phyloP scores from a whole-genome alignment of 2,888 invertebrate genomes.

The Eupeodes luniger region DNA sequence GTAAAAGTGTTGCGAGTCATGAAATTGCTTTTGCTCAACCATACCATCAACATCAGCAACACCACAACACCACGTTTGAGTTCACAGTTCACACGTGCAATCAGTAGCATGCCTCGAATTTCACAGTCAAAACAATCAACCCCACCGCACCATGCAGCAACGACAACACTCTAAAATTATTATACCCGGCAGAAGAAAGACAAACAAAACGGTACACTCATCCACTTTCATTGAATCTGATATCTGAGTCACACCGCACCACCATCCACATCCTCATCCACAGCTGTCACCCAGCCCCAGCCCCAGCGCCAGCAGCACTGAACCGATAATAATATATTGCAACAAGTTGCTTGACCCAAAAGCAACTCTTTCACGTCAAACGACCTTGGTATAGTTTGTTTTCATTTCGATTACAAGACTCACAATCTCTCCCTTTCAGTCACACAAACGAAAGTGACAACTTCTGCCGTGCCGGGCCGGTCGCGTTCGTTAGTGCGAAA shows the following conservation, averaged over 20 bases:
- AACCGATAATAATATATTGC: slow-evolving; percentile 29
- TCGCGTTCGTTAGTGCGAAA: too few relatives aligned
- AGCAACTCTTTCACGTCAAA: slow-evolving; percentile 29
- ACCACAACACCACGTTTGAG: neutral
- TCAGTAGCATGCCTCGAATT: slow-evolving; percentile 16
- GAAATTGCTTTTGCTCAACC: slow-evolving; percentile 42
- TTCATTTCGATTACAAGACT: slow-evolving; percentile 10
- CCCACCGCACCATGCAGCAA: slow-evolving; percentile 48
- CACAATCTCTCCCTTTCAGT: slow-evolving; percentile 35
- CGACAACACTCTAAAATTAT: slow-evolving; percentile 25
- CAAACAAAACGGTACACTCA: neutral
- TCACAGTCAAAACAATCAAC: slow-evolving; percentile 21
- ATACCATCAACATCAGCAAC: too few relatives aligned
- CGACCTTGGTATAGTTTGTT: slow-evolving; percentile 55
- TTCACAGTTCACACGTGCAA: slow-evolving; percentile 50
- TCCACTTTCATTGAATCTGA: slow-evolving; percentile 31
- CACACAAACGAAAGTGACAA: slow-evolving; percentile 75
- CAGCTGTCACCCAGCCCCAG: too few relatives aligned
- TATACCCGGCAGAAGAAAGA: slow-evolving; percentile 24
- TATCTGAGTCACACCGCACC: neutral
- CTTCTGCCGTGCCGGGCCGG: neutral
- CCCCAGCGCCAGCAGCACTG: too few relatives aligned
- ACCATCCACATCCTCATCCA: too few relatives aligned
- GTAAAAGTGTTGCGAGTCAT: slow-evolving; percentile 44
- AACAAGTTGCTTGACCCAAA: slow-evolving; percentile 73